Percentiles rank a stretch among this genome's conserved stretches.
phyloP scores from a whole-genome alignment of 2,113 vertebrate species.

The Xiphias gladius region DNA sequence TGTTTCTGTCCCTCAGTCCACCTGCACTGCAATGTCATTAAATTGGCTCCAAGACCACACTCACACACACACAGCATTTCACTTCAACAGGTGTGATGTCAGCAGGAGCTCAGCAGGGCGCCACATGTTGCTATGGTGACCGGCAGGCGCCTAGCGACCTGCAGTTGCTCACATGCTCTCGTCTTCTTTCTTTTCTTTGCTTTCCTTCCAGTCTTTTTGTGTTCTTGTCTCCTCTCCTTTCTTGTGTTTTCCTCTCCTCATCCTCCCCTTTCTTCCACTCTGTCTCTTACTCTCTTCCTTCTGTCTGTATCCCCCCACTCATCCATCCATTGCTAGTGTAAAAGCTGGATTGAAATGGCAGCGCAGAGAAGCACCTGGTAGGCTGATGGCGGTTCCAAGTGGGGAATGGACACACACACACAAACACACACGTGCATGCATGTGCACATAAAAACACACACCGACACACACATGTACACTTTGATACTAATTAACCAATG shows the following conservation, averaged over 20 bases:
- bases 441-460: neutral
- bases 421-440: neutral
- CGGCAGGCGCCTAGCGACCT: conserved; percentile 67
- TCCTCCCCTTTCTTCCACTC: neutral
- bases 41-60: conserved; percentile 54
- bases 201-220: neutral
- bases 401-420: conserved; percentile 11
- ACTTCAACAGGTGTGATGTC: conserved; percentile 82
- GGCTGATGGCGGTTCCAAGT: conserved; percentile 17
- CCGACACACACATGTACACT: neutral
- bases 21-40: conserved; percentile 45
- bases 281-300: neutral
- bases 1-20: conserved; percentile 35
- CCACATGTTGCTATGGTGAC: conserved; percentile 83
- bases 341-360: neutral
- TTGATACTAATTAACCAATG: neutral
- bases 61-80: conserved; percentile 32
- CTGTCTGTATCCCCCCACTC: neutral
- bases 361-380: conserved; percentile 12
- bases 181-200: conserved; percentile 22
- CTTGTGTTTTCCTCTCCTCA: neutral
- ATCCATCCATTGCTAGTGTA: neutral
- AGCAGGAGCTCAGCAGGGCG: conserved; percentile 72
- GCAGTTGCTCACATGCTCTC: conserved; percentile 57
- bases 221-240: neutral